phyloP scores from a whole-genome alignment of 1,140 invertebrate species.

The Tribolium madens region DNA sequence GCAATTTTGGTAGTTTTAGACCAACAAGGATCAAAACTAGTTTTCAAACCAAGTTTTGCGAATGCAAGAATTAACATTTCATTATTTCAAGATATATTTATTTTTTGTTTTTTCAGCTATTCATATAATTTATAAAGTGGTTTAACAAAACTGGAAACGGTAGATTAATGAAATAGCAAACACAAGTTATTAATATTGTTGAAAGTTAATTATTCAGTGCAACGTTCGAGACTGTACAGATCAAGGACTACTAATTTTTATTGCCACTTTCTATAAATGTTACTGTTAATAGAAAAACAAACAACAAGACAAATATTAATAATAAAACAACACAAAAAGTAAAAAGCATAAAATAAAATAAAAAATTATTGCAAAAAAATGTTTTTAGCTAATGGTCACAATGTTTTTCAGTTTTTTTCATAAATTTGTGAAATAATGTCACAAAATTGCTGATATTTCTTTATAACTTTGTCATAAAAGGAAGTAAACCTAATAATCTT shows the following conservation, averaged over 20 bases:
- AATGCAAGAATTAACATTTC: background rate
- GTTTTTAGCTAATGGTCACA: no score
- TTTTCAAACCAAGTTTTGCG: no score
- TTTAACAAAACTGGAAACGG: background rate
- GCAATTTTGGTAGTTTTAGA: background rate
- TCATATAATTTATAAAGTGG: background rate
- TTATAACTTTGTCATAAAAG: no score
- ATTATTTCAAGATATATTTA: background rate
- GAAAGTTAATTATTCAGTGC: slow-evolving; percentile 10
- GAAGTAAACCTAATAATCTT: no score
- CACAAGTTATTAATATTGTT: background rate
- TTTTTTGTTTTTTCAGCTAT: background rate
- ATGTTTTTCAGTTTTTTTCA: no score
- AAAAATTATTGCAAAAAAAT: no score
- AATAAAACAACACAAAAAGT: no score
- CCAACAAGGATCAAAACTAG: no score
- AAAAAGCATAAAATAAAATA: no score
- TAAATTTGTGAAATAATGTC: no score
- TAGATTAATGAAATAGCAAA: background rate
- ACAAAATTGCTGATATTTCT: no score
- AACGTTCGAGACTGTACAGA: slow-evolving; percentile 5
- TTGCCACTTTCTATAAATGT: background rate
- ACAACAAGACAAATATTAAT: no score
- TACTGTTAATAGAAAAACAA: background rate
- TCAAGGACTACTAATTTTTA: slow-evolving; percentile 9